Percentiles rank a stretch among this genome's conserved stretches.
Conservation (phyloP, 2,113 vertebrate genomes). For the Paratilapia polleni region DNA sequence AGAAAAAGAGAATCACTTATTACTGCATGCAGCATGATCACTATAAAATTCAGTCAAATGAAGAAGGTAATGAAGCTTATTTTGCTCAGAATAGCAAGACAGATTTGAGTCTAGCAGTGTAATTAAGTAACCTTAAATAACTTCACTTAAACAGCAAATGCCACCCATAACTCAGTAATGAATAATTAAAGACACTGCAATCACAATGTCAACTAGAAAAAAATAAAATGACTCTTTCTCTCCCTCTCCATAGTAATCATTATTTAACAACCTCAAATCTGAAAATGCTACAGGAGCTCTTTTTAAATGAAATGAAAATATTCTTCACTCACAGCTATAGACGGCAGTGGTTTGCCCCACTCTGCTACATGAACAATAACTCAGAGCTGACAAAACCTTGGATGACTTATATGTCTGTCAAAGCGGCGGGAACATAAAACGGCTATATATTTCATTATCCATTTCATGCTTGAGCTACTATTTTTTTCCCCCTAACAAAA, state of each 20-base stretch:
- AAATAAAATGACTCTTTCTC: constrained; percentile 22
- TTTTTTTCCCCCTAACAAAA: constrained; percentile 59
- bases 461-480: constrained; percentile 81
- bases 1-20: constrained; percentile 9
- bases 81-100: constrained; percentile 46
- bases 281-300: constrained; percentile 59
- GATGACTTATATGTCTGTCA: constrained; percentile 84
- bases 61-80: constrained; percentile 57
- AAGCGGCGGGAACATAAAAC: constrained; percentile 77
- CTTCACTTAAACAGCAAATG: constrained; percentile 49
- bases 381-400: constrained; percentile 80
- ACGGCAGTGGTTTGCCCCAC: constrained; percentile 49
- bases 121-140: constrained; percentile 67
- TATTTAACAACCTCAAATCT: constrained; percentile 61
- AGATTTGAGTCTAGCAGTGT: constrained; percentile 44
- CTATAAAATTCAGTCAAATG: constrained; percentile 28
- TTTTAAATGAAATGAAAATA: constrained; percentile 72
- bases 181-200: constrained; percentile 68
- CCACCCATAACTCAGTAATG: constrained; percentile 45
- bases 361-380: constrained; percentile 78
- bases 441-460: constrained; percentile 83
- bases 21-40: not conserved
- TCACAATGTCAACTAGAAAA: constrained; percentile 48
- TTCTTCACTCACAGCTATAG: constrained; percentile 48
- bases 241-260: constrained; percentile 40